Evolutionary conservation across 2,888 invertebrate genomes (phyloP).

Genomic region (Oscheius sp.): DNA sequence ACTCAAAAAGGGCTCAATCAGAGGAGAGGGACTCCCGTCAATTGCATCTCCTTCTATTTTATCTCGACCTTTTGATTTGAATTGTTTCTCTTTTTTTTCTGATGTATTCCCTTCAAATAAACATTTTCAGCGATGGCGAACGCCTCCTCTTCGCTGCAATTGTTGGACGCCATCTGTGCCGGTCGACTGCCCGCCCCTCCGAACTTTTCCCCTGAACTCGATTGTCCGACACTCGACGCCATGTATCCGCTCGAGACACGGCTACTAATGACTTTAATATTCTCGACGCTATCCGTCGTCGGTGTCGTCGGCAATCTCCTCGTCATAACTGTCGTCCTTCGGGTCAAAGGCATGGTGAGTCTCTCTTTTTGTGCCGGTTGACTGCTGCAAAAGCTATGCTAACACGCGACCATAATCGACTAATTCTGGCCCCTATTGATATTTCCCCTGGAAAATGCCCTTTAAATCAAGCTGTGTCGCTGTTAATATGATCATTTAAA

Average conservation of each 20-base stretch:
- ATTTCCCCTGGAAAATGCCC: no score
- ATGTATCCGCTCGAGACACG: conserved; percentile 43
- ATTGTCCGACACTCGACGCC: conserved; percentile 30
- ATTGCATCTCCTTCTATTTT: neutral
- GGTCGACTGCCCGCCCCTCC: conserved; percentile 24
- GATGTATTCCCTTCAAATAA: no score
- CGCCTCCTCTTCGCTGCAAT: conserved; percentile 8
- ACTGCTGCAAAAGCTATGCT: no score
- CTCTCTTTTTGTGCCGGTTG: neutral
- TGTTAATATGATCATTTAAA: no score
- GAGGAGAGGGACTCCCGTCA: no score
- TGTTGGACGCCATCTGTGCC: conserved; percentile 30
- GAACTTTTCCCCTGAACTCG: conserved; percentile 9
- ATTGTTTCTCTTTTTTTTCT: neutral
- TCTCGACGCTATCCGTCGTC: conserved; percentile 60
- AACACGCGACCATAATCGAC: no score
- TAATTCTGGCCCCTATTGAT: no score
- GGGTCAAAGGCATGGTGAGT: conserved; percentile 62
- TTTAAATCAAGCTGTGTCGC: no score
- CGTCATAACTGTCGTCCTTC: conserved; percentile 68
- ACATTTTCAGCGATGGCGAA: conserved; percentile 29
- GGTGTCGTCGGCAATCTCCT: conserved; percentile 70
- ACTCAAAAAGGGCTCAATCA: no score
- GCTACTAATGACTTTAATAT: conserved; percentile 61
- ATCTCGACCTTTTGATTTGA: neutral